These are phyloP conservation scores for Drosophila dives DNA, from an alignment of 2,888 invertebrate genomes.

Conservation along the genomic window DNA sequence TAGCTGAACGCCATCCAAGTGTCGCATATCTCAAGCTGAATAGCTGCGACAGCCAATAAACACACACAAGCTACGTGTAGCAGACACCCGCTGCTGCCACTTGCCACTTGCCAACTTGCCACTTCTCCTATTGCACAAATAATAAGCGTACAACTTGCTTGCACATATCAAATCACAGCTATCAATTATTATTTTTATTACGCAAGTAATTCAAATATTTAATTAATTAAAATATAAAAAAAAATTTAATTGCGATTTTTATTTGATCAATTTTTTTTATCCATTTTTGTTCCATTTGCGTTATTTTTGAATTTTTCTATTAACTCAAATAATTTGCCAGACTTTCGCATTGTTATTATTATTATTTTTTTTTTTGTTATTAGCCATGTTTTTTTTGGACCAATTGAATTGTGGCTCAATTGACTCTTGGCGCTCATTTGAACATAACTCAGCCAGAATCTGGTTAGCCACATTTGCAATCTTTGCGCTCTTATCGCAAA, in stretches of 20 bases:
- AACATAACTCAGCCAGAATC: slow-evolving; percentile 28
- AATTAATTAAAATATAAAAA: background rate
- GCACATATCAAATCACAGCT: background rate
- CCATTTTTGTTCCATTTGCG: background rate
- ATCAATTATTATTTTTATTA: background rate
- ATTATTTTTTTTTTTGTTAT: background rate
- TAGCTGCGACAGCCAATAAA: slow-evolving; percentile 42
- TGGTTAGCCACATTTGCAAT: slow-evolving; percentile 17
- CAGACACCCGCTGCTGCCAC: slow-evolving; percentile 26
- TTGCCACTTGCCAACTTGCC: background rate
- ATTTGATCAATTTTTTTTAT: too few relatives aligned
- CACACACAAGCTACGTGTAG: slow-evolving; percentile 14
- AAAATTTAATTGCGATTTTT: too few relatives aligned
- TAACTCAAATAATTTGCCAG: background rate
- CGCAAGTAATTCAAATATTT: background rate
- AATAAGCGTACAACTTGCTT: too few relatives aligned
- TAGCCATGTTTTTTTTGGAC: slow-evolving; percentile 1
- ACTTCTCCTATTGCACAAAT: background rate
- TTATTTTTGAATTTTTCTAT: background rate
- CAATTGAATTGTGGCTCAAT: slow-evolving; percentile 34
- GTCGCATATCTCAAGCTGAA: slow-evolving; percentile 31
- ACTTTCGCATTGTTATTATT: background rate
- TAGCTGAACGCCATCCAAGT: slow-evolving; percentile 36
- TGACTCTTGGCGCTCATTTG: slow-evolving; percentile 7
- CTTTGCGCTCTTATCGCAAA: slow-evolving; percentile 34